Percentiles rank a stretch among this genome's conserved stretches.
phyloP scores from a whole-genome alignment of 2,113 vertebrate genomes.

The Grammomys surdaster region DNA sequence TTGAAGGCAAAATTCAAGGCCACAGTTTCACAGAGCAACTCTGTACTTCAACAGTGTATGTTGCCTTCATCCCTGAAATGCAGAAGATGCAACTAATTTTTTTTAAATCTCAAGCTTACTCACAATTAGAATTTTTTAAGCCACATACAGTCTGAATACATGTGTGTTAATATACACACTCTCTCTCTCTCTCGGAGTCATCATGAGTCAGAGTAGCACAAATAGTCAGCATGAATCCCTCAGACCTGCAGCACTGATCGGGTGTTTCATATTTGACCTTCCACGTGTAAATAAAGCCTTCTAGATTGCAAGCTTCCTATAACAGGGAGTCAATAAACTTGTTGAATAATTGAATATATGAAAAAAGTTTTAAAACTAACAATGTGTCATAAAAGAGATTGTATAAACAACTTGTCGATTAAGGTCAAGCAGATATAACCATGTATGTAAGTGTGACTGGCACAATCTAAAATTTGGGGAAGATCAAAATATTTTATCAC shows the following conservation, averaged over 20 bases:
- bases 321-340: constrained; percentile 9
- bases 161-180: not conserved
- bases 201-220: not conserved
- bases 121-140: constrained; percentile 1
- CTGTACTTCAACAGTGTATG: not conserved
- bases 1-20: constrained; percentile 36
- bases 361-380: constrained; percentile 38
- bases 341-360: constrained; percentile 1
- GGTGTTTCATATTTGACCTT: constrained; percentile 36
- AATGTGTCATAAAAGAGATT: constrained; percentile 2
- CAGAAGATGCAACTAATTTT: not conserved
- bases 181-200: not conserved
- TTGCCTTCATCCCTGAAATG: not conserved
- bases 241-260: not conserved
- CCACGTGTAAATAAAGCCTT: constrained; percentile 12
- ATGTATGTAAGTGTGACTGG: not conserved
- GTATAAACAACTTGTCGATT: not conserved
- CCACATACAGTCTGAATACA: not conserved
- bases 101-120: not conserved
- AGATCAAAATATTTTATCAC: constrained; percentile 28
- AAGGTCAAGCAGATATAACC: not conserved
- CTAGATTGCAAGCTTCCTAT: not conserved
- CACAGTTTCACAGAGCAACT: not conserved
- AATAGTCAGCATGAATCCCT: not conserved
- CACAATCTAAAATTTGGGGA: constrained; percentile 54